Evolutionary conservation across 2,113 vertebrate species (phyloP).

Genomic region (Crotalus helleri): DNA sequence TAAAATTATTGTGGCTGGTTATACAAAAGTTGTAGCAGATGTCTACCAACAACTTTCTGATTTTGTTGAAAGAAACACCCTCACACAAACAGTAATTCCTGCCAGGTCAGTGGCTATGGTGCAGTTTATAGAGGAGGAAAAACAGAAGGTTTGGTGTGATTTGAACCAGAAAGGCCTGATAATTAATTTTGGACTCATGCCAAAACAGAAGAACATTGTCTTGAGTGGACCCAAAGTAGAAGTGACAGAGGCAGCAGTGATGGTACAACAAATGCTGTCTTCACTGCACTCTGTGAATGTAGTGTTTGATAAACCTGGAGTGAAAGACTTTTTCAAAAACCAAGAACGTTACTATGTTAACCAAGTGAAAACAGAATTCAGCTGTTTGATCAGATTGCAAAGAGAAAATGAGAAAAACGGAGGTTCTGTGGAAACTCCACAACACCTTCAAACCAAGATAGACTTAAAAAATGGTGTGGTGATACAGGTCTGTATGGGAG

Average conservation of each 20-base stretch:
- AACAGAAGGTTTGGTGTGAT: conserved; percentile 28
- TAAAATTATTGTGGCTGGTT: conserved; percentile 73
- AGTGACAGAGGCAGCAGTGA: conserved; percentile 47
- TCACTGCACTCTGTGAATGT: conserved; percentile 60
- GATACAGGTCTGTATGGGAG: conserved; percentile 68
- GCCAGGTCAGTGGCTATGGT: conserved; percentile 47
- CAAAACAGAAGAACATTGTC: conserved; percentile 55
- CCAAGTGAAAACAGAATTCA: conserved; percentile 46
- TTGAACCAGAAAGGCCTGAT: conserved; percentile 54
- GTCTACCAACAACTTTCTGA: conserved; percentile 54
- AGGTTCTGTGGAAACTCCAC: background rate
- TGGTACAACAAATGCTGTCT: conserved; percentile 47
- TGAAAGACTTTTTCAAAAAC: conserved; percentile 69
- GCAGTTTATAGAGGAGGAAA: conserved; percentile 67
- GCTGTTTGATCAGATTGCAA: conserved; percentile 73
- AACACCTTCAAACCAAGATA: conserved; percentile 29
- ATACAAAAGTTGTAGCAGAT: conserved; percentile 51
- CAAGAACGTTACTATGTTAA: conserved; percentile 51
- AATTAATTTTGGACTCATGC: conserved; percentile 46
- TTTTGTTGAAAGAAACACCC: conserved; percentile 72
- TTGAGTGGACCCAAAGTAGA: conserved; percentile 70
- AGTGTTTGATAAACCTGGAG: conserved; percentile 69
- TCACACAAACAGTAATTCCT: conserved; percentile 56
- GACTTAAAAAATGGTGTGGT: conserved; percentile 62
- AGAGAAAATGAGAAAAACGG: background rate